Base-by-base conservation (phyloP, 2,113 vertebrate genomes). In the Chaenogobius annularis region DNA sequence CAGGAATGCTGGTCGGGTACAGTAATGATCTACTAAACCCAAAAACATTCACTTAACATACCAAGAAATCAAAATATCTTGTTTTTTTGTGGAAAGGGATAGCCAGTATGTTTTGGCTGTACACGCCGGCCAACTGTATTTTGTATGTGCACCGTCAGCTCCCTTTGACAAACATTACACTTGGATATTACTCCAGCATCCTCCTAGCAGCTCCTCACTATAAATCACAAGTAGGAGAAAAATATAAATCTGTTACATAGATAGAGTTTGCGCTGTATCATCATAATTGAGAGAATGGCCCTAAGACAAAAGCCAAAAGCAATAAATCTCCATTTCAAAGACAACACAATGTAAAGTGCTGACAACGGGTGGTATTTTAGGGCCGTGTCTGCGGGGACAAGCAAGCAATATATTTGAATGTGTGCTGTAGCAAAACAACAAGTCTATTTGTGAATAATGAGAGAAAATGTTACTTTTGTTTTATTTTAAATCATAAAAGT, bases 321-420 rank as follows among this genome's bases (percentile, higher is more conserved):
- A 59, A 88, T 82, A 85, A 89, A 90, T 90, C 85, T 90, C 81
- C 89, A 90, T 89, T 90, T 90, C 87, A 92, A 89, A 87, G 76
- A 88, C 77, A 82, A 79, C 61, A 82, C 83, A 82, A 75, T 78
- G 72, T 70, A 83, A 89, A 91, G 80, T 85, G 89, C 90, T 90
- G 89, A 91, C 89, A 83, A 75, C 72, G 72, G 72, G 69, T 72
- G 78, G 73, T 90, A 87, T 87, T 89, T 84, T 83, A 85, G 83
- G 71, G 68, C 75, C 83, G 76, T 80, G 68, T 79, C 82, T 82
- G 85, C 80, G 66, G 64, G 15, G 47, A 75, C 73, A 72, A 13
- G 74, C 61, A 69, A 63, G 55, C 31, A 40, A 63, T 37, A n/a
- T 20, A 17, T 63, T 31, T 61, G 58, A 61, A 19, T 7, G 23